Evolutionary conservation across 2,797 vertebrate genomes (phyloP).

Genomic region (Smutsia gigantea): DNA sequence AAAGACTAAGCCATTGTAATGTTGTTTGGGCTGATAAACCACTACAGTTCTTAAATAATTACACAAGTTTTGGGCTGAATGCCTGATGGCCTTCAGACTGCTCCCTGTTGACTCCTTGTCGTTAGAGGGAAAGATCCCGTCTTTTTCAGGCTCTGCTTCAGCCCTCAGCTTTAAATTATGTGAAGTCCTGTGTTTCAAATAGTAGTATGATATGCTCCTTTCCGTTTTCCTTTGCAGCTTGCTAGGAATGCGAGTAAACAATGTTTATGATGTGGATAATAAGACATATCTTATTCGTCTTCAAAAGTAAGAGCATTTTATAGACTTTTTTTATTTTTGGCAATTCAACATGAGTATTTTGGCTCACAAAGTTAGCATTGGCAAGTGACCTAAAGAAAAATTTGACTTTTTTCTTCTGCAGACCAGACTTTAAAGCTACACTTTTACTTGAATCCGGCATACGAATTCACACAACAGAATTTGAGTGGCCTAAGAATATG

Average conservation of each 20-base stretch:
- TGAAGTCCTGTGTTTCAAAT: neutral
- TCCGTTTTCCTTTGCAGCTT: conserved; percentile 88
- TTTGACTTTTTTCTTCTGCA: conserved; percentile 77
- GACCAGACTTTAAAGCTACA: conserved; percentile 95
- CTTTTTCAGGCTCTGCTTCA: neutral
- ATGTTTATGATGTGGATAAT: conserved; percentile 98
- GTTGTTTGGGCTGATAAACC: neutral
- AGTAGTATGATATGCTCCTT: neutral
- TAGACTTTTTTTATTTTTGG: neutral
- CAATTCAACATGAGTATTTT: neutral
- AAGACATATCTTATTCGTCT: conserved; percentile 98
- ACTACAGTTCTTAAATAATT: neutral
- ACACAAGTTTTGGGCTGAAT: neutral
- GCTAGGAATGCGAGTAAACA: conserved; percentile 97
- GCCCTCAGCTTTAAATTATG: neutral
- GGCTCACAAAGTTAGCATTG: conserved; percentile 22
- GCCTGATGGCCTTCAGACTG: neutral
- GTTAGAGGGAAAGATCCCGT: rapidly evolving
- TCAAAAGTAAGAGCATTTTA: conserved; percentile 92
- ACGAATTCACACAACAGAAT: conserved; percentile 96
- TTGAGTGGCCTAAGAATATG: conserved; percentile 98
- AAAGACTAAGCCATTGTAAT: neutral
- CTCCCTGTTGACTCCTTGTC: neutral
- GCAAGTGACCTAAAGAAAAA: conserved; percentile 43
- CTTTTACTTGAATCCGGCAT: conserved; percentile 96